Evolutionary conservation across 2,888 invertebrate species (phyloP).

Genomic region (Pilophorus perplexus): DNA sequence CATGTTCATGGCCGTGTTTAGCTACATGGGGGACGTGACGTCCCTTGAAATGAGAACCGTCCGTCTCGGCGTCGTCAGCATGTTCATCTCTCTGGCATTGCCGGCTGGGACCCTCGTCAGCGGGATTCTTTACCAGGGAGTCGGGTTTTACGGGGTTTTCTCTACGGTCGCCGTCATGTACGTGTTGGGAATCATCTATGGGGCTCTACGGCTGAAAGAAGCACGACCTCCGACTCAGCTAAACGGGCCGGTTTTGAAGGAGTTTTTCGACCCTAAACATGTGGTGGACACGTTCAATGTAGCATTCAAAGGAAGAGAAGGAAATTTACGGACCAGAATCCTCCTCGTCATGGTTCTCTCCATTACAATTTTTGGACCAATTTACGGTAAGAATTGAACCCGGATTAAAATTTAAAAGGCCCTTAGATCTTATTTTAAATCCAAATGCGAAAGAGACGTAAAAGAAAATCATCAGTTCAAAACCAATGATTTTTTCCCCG

Average conservation of each 20-base stretch:
- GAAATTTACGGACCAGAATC: constrained; percentile 40
- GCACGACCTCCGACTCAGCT: constrained; percentile 33
- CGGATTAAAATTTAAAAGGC: too few relatives aligned
- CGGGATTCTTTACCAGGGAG: constrained; percentile 42
- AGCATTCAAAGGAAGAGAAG: constrained; percentile 39
- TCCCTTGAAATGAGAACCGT: constrained; percentile 45
- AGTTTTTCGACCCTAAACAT: constrained; percentile 39
- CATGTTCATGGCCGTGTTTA: constrained; percentile 47
- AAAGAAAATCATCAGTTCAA: too few relatives aligned
- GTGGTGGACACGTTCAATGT: constrained; percentile 41
- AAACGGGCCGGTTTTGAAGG: constrained; percentile 16
- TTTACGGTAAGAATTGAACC: constrained; percentile 39
- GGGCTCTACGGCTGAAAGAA: constrained; percentile 40
- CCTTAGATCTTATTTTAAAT: too few relatives aligned
- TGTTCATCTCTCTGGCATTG: constrained; percentile 41
- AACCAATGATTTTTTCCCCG: too few relatives aligned
- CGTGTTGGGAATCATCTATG: constrained; percentile 39
- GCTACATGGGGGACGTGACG: constrained; percentile 47
- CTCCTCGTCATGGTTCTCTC: constrained; percentile 41
- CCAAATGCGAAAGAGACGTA: too few relatives aligned
- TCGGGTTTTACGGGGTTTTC: constrained; percentile 46
- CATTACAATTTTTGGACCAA: constrained; percentile 41
- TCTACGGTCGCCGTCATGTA: constrained; percentile 40
- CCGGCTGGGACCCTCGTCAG: constrained; percentile 44
- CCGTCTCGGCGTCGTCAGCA: constrained; percentile 46